Conservation (phyloP, 2,113 vertebrate species). For the Petaurus breviceps region DNA sequence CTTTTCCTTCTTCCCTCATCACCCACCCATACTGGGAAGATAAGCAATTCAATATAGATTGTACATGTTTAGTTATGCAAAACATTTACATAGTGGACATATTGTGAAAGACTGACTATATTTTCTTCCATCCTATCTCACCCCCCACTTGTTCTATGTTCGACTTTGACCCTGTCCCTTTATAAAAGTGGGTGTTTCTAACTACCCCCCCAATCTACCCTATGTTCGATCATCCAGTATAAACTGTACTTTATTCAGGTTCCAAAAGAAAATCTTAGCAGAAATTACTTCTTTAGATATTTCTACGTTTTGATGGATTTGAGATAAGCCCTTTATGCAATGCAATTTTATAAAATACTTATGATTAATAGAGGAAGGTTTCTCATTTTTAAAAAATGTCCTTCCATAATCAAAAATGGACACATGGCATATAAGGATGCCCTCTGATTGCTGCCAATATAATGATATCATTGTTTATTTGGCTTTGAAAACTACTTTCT, state of each 20-base stretch:
- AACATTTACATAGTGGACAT: no score
- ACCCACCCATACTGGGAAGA: no score
- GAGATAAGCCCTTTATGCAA: conserved; percentile 21
- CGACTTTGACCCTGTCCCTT: no score
- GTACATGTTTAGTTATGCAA: no score
- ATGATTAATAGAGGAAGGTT: not conserved
- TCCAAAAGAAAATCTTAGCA: not conserved
- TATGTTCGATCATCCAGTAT: not conserved
- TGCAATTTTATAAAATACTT: conserved; percentile 40
- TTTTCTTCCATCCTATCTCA: no score
- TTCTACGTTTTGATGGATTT: conserved; percentile 11
- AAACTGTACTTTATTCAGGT: not conserved
- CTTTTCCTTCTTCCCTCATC: no score
- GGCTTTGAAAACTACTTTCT: conserved; percentile 77
- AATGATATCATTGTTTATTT: conserved; percentile 80
- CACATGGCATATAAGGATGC: not conserved
- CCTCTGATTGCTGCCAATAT: conserved; percentile 59
- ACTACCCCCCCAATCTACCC: no score
- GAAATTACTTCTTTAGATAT: not conserved
- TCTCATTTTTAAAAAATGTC: not conserved
- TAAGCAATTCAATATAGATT: no score
- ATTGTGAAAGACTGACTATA: no score
- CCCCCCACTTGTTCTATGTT: no score
- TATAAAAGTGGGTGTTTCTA: no score
- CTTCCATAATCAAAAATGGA: conserved; percentile 20